A percentile compares a stretch with the other conserved stretches of the same genome.
These are phyloP conservation scores for Ictalurus furcatus DNA, from an alignment of 2,113 vertebrate genomes.

Conservation along the genomic window DNA sequence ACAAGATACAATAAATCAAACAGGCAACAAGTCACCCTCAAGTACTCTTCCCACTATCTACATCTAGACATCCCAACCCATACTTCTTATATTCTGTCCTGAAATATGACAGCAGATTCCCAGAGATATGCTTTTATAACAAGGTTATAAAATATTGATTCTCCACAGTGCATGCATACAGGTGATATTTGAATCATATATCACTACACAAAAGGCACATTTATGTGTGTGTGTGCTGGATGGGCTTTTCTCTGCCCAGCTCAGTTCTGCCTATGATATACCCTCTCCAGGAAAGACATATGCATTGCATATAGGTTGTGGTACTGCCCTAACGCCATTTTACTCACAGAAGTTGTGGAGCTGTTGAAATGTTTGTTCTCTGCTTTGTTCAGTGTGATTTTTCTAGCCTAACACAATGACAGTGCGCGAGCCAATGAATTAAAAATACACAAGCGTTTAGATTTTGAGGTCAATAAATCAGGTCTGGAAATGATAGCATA, in stretches of 20 bases:
- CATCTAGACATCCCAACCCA: background rate
- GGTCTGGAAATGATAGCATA: background rate
- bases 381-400: background rate
- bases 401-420: background rate
- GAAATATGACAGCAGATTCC: background rate
- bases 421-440: background rate
- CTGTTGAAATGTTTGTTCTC: constrained; percentile 21
- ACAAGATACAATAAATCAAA: constrained; percentile 8
- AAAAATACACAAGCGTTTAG: background rate
- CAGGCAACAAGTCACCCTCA: constrained; percentile 15
- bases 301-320: constrained; percentile 42
- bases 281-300: constrained; percentile 37
- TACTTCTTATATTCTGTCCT: background rate
- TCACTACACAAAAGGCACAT: background rate
- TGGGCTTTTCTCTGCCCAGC: constrained; percentile 1
- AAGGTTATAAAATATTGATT: constrained; percentile 4
- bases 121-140: background rate
- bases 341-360: constrained; percentile 34
- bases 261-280: constrained; percentile 9
- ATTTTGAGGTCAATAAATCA: constrained; percentile 33
- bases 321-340: constrained; percentile 40
- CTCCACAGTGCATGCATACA: background rate
- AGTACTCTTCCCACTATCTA: background rate
- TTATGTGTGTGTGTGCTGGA: background rate
- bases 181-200: background rate